phyloP scores from a whole-genome alignment of 2,113 vertebrate genomes.

The Podiceps cristatus region DNA sequence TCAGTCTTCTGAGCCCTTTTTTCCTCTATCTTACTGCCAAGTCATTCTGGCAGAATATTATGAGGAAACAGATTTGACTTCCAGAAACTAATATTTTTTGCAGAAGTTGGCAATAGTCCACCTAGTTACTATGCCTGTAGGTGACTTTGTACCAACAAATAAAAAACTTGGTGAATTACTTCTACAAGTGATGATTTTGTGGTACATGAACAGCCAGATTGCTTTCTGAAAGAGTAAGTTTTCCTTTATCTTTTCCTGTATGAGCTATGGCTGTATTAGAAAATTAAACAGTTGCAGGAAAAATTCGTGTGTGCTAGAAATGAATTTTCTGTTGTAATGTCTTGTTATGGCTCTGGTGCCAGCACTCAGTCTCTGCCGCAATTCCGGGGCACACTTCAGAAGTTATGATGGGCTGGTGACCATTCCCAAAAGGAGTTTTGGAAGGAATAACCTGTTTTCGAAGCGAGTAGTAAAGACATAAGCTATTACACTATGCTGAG shows the following conservation, averaged over 20 bases:
- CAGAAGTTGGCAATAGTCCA: not conserved
- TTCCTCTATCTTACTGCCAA: not conserved
- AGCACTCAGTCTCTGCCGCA: not conserved
- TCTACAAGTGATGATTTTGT: not conserved
- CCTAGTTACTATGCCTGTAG: not conserved
- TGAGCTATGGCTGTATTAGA: not conserved
- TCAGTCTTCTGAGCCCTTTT: not conserved
- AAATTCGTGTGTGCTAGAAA: not conserved
- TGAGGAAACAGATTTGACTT: not conserved
- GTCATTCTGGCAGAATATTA: not conserved
- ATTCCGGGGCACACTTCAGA: not conserved
- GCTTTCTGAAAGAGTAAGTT: not conserved
- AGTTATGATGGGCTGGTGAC: not conserved
- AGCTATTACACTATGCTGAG: not conserved
- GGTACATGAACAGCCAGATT: not conserved
- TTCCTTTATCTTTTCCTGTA: not conserved
- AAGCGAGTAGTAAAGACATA: not conserved
- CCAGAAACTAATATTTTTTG: not conserved
- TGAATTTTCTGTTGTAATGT: not conserved
- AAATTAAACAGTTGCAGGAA: not conserved
- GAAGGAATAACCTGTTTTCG: not conserved
- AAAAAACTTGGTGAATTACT: not conserved
- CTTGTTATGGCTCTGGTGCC: not conserved
- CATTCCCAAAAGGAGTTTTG: not conserved
- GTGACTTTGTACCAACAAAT: not conserved